Conservation (phyloP, 2,797 vertebrate species). For the Pyrocephalus nanus region DNA sequence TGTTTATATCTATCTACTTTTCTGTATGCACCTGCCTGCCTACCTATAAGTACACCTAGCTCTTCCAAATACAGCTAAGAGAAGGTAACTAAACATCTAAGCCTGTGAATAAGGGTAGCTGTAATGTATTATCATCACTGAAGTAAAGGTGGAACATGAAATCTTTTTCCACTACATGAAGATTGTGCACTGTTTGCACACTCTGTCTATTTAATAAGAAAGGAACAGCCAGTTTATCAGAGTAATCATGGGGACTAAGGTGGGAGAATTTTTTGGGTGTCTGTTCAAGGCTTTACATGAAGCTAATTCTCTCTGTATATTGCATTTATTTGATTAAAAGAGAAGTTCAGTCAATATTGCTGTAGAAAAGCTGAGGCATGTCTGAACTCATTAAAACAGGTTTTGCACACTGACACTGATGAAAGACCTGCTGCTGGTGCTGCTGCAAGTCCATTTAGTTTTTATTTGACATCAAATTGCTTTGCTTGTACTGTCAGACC, state of each 20-base stretch:
- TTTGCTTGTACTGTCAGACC: conserved; percentile 27
- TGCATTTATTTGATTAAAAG: conserved; percentile 35
- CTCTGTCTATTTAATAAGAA: conserved; percentile 10
- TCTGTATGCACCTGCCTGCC: background rate
- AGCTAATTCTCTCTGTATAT: conserved; percentile 37
- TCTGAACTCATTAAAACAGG: conserved; percentile 48
- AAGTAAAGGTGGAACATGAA: background rate
- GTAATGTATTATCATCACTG: background rate
- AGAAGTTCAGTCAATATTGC: conserved; percentile 35
- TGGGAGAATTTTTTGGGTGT: background rate
- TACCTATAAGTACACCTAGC: background rate
- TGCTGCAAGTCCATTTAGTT: conserved; percentile 37
- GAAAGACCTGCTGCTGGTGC: conserved; percentile 28
- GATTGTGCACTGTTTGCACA: background rate
- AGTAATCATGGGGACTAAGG: background rate
- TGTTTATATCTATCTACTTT: background rate
- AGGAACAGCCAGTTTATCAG: background rate
- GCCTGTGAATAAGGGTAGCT: background rate
- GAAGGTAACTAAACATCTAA: conserved; percentile 1
- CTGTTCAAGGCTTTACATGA: background rate
- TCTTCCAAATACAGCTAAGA: background rate
- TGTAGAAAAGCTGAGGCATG: conserved; percentile 15
- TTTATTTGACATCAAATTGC: conserved; percentile 26
- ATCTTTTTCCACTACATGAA: conserved; percentile 9
- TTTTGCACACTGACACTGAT: conserved; percentile 15